A percentile compares a stretch with the other conserved stretches of the same genome.
These are phyloP conservation scores for Gulo gulo DNA, from an alignment of 2,113 vertebrate genomes.

Conservation along the genomic window DNA sequence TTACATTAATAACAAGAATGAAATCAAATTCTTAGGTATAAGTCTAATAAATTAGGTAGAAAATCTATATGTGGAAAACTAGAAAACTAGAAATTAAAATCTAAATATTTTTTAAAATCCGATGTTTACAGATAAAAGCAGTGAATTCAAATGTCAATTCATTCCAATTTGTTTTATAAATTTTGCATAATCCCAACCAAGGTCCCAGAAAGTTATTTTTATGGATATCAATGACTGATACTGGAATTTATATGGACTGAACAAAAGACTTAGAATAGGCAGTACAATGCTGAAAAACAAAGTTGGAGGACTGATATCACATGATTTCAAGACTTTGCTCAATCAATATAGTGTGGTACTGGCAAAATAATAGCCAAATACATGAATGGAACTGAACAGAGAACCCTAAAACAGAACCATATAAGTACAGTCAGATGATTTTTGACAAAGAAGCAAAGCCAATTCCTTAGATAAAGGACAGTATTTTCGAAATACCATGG, in stretches of 20 bases:
- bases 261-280: not conserved
- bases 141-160: not conserved
- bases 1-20: not conserved
- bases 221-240: not conserved
- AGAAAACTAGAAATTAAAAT: not conserved
- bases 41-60: not conserved
- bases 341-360: not conserved
- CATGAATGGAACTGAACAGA: not conserved
- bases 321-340: not conserved
- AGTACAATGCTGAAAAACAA: not conserved
- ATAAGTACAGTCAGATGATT: too few relatives aligned
- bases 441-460: not conserved
- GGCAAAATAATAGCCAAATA: not conserved
- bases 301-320: not conserved
- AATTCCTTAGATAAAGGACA: not conserved
- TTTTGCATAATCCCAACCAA: not conserved
- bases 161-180: not conserved
- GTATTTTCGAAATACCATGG: not conserved
- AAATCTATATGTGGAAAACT: not conserved
- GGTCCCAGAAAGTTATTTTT: not conserved
- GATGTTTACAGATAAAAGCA: not conserved
- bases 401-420: too few relatives aligned
- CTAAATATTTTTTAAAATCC: not conserved
- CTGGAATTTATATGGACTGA: not conserved
- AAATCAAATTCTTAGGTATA: not conserved